A percentile compares a stretch with the other conserved stretches of the same genome.
Conservation (phyloP, 1,140 invertebrate genomes). For the Leptoteleia sp. region DNA sequence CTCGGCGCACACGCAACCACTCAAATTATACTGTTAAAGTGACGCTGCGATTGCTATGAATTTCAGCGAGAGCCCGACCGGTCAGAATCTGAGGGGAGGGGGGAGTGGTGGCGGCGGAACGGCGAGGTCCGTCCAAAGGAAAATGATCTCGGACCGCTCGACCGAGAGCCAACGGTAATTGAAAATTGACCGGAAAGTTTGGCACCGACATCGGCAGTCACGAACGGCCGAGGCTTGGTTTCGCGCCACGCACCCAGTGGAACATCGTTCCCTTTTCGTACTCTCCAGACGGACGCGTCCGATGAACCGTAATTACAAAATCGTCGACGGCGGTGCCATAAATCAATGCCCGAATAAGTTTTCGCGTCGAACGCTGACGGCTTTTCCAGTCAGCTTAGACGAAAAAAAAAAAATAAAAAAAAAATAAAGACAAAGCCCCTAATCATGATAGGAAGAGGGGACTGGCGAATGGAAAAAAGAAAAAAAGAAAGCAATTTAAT, state of each 20-base stretch:
- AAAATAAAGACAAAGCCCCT: too few species aligned
- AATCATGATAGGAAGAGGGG: conserved; percentile 1
- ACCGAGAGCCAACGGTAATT: background rate
- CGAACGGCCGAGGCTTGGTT: background rate
- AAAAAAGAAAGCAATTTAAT: conserved; percentile 41
- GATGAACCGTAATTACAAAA: background rate
- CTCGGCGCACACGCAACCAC: conserved; percentile 11
- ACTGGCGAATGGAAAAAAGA: conserved; percentile 2
- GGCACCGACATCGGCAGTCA: background rate
- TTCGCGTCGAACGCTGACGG: background rate
- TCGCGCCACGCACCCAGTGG: background rate
- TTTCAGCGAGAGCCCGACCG: too few species aligned
- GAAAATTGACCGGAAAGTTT: background rate
- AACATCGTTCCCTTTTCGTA: background rate
- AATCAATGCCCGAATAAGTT: background rate
- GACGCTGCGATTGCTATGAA: background rate
- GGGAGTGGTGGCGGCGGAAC: too few species aligned
- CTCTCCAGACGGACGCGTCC: background rate
- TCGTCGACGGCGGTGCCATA: background rate
- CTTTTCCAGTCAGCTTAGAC: background rate
- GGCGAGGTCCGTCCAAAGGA: too few species aligned
- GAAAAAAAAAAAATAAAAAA: background rate
- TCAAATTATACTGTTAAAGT: conserved; percentile 26
- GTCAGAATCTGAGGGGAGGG: too few species aligned
- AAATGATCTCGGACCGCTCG: too few species aligned